Percentiles rank a stretch among this genome's conserved stretches.
These are phyloP conservation scores for Gambusia affinis DNA, from an alignment of 2,113 vertebrate genomes.

Conservation along the genomic window DNA sequence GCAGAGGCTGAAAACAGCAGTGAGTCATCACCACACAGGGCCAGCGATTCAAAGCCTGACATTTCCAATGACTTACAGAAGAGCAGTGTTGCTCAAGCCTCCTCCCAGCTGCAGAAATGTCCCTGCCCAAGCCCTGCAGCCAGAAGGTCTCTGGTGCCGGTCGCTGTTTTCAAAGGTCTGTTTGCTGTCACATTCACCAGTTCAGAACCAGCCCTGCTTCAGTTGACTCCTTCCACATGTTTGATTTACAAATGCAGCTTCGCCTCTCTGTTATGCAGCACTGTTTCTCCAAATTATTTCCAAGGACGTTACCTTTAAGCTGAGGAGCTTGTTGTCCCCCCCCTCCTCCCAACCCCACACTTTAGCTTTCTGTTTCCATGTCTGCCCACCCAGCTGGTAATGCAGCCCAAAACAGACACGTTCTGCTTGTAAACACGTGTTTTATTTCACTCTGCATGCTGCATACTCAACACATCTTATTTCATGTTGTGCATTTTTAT, in stretches of 20 bases:
- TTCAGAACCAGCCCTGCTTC: slow-evolving; percentile 55
- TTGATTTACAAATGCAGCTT: slow-evolving; percentile 70
- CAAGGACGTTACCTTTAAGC: slow-evolving; percentile 47
- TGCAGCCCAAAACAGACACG: slow-evolving; percentile 47
- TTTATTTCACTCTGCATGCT: slow-evolving; percentile 66
- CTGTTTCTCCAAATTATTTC: slow-evolving; percentile 50
- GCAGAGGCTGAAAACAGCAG: slow-evolving; percentile 18
- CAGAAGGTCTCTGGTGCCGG: slow-evolving; percentile 80
- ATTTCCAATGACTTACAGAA: slow-evolving; percentile 41
- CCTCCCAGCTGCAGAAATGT: slow-evolving; percentile 55
- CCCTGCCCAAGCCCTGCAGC: slow-evolving; percentile 58
- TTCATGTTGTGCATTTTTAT: slow-evolving; percentile 3
- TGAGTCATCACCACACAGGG: slow-evolving; percentile 44
- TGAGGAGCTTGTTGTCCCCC: slow-evolving; percentile 69
- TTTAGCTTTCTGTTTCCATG: slow-evolving; percentile 50
- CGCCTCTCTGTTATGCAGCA: slow-evolving; percentile 58
- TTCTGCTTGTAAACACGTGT: slow-evolving; percentile 31
- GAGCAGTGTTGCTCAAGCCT: slow-evolving; percentile 35
- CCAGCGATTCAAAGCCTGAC: slow-evolving; percentile 40
- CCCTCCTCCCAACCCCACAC: slow-evolving; percentile 16
- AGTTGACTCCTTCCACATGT: slow-evolving; percentile 67
- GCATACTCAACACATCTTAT: slow-evolving; percentile 40
- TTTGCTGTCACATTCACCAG: slow-evolving; percentile 67
- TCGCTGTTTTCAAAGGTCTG: slow-evolving; percentile 81
- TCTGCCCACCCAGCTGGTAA: slow-evolving; percentile 56